Percentiles rank a stretch among this genome's conserved stretches.
Conservation (phyloP, 2,797 vertebrate species). For the Mormyrops attenuatus region DNA sequence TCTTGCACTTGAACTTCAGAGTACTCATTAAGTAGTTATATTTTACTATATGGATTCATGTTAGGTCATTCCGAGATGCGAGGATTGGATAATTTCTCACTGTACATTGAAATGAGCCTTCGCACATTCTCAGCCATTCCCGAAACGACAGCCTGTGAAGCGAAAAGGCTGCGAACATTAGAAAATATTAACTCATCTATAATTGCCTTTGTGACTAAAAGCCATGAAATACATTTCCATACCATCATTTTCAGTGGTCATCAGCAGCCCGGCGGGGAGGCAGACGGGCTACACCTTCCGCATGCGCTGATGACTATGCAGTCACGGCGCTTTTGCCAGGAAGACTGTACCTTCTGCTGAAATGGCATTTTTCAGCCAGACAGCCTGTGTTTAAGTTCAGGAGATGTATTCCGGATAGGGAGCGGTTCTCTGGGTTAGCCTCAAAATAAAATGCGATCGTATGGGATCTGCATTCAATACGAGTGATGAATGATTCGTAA, state of each 20-base stretch:
- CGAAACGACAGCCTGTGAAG: background rate
- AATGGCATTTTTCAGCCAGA: background rate
- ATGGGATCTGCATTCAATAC: background rate
- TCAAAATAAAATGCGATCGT: background rate
- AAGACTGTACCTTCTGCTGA: background rate
- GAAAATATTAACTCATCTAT: slow-evolving; percentile 15
- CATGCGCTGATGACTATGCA: background rate
- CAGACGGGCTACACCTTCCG: background rate
- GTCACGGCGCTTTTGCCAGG: background rate
- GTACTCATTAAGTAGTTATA: background rate
- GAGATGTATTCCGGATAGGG: background rate
- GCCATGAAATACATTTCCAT: slow-evolving; percentile 13
- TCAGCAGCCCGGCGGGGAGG: background rate
- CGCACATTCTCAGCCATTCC: background rate
- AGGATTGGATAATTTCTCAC: background rate
- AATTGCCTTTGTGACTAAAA: slow-evolving; percentile 23
- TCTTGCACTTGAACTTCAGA: background rate
- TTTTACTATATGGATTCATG: background rate
- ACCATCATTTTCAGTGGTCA: background rate
- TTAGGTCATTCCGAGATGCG: background rate
- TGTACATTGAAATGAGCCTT: background rate
- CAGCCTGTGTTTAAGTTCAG: background rate
- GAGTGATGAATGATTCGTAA: background rate
- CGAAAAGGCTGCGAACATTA: background rate
- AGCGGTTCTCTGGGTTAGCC: background rate